These are phyloP conservation scores for Notodonta ziczac DNA, from an alignment of 2,888 invertebrate genomes.

Conservation along the genomic window DNA sequence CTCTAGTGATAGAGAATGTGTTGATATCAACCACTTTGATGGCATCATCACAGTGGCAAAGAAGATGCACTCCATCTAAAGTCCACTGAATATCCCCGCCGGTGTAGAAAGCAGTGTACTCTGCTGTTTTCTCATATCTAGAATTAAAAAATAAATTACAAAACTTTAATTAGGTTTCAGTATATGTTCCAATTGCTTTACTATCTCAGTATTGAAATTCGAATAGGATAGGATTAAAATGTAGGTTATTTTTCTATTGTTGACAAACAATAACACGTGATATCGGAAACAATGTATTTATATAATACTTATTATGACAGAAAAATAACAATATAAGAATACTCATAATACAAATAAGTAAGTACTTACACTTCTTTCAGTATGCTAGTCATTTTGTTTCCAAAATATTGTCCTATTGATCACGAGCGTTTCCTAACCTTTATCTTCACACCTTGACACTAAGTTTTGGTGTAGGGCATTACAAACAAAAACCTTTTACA, in stretches of 20 bases:
- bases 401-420: background rate
- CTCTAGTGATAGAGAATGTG: constrained; percentile 83
- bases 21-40: constrained; percentile 89
- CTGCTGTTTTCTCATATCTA: constrained; percentile 90
- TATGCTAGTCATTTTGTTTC: constrained; percentile 40
- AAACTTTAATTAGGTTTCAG: background rate
- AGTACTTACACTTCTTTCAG: constrained; percentile 58
- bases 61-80: constrained; percentile 87
- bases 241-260: constrained; percentile 41
- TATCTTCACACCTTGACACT: background rate
- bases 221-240: constrained; percentile 15
- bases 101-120: constrained; percentile 92
- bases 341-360: background rate
- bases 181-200: no score
- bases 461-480: no score
- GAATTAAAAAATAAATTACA: constrained; percentile 36
- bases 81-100: constrained; percentile 92
- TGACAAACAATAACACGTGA: constrained; percentile 23
- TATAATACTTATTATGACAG: background rate
- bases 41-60: constrained; percentile 90
- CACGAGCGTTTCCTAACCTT: background rate
- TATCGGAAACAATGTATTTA: background rate
- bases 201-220: no score
- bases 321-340: background rate
- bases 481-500: no score